Percentiles rank a stretch among this genome's conserved stretches.
Evolutionary conservation across 2,888 invertebrate genomes (phyloP).

Genomic region (Caenorhabditis uteleia): DNA sequence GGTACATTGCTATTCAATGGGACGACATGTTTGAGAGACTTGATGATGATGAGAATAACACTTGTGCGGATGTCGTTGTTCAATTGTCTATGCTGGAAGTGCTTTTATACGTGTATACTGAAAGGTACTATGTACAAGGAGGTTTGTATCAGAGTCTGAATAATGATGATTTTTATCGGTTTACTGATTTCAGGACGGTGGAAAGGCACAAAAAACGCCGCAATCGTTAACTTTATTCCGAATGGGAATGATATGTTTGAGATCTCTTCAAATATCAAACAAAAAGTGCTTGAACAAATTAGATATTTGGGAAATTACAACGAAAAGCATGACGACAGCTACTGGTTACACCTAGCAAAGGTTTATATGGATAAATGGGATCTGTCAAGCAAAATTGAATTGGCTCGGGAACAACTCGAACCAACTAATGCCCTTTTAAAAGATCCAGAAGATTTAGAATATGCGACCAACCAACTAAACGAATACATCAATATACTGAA

Average conservation of each 20-base stretch:
- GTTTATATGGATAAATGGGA: constrained; percentile 18
- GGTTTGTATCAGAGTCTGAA: constrained; percentile 27
- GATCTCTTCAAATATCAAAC: constrained; percentile 10
- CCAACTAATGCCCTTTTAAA: constrained; percentile 12
- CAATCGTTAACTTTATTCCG: constrained; percentile 20
- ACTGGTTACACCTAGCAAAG: constrained; percentile 18
- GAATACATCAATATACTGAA: constrained; percentile 14
- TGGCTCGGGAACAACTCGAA: constrained; percentile 15
- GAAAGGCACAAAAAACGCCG: constrained; percentile 14
- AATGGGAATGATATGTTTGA: constrained; percentile 4
- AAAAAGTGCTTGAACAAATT: no score
- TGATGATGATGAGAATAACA: constrained; percentile 8
- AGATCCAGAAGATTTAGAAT: constrained; percentile 4
- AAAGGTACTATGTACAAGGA: constrained; percentile 16
- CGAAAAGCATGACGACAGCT: constrained; percentile 20
- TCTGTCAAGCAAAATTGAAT: constrained; percentile 11
- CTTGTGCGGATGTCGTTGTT: constrained; percentile 10
- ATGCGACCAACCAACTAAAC: constrained; percentile 3
- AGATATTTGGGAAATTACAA: no score
- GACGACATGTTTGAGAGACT: constrained; percentile 14
- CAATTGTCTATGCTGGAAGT: constrained; percentile 12
- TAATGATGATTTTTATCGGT: constrained; percentile 11
- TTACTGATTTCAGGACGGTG: constrained; percentile 14
- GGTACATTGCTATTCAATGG: constrained; percentile 20
- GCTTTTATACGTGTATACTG: constrained; percentile 14